Conservation (phyloP, 2,888 invertebrate genomes). For the Synergus laeviventris region DNA sequence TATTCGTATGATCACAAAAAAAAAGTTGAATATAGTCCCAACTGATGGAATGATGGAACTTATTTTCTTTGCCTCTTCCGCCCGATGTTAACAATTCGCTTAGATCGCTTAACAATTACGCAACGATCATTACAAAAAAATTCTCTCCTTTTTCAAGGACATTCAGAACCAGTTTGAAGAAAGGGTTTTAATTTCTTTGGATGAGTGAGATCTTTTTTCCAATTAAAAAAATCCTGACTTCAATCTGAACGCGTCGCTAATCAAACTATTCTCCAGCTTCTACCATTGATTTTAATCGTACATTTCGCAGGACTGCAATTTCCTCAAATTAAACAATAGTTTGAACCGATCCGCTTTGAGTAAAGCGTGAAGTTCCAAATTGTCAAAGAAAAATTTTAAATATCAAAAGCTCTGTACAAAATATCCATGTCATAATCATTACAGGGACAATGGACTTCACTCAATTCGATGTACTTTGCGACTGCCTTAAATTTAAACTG, state of each 20-base stretch:
- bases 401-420: conserved; percentile 39
- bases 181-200: background rate
- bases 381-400: conserved; percentile 39
- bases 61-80: background rate
- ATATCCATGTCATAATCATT: conserved; percentile 36
- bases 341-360: conserved; percentile 10
- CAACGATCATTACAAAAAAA: conserved; percentile 7
- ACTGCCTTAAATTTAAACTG: conserved; percentile 13
- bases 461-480: conserved; percentile 48
- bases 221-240: conserved; percentile 21
- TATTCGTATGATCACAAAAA: conserved; percentile 20
- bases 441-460: conserved; percentile 47
- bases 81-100: conserved; percentile 28
- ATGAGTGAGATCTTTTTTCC: background rate
- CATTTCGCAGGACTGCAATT: conserved; percentile 7
- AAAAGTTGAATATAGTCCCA: conserved; percentile 29
- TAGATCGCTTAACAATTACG: background rate
- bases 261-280: conserved; percentile 13
- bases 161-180: background rate
- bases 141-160: background rate
- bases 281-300: conserved; percentile 27
- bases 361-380: conserved; percentile 35
- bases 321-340: conserved; percentile 19
- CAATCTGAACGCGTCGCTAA: conserved; percentile 16
- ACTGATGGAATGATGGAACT: background rate